A percentile compares a stretch with the other conserved stretches of the same genome.
Conservation (phyloP, 2,113 vertebrate species). For the Phylloscopus trochiloides region DNA sequence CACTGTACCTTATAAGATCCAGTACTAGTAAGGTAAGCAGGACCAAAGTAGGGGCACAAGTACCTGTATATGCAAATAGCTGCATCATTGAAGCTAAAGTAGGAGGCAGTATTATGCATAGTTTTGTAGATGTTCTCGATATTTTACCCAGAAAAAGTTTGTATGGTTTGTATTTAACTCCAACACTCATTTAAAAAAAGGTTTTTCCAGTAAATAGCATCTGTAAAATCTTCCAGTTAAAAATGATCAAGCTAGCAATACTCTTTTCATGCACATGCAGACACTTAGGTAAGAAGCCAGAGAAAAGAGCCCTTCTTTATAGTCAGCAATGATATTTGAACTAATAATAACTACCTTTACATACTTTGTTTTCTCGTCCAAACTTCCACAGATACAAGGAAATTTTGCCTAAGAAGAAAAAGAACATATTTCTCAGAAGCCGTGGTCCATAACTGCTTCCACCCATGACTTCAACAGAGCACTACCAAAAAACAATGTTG, state of each 20-base stretch:
- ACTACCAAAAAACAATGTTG: neutral
- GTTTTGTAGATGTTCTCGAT: neutral
- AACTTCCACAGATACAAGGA: neutral
- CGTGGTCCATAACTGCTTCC: neutral
- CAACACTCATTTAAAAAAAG: accelerated
- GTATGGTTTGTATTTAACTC: neutral
- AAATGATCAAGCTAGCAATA: neutral
- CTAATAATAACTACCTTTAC: neutral
- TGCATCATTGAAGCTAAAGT: neutral
- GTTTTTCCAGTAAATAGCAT: neutral
- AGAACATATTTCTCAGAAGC: neutral
- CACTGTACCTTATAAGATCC: neutral
- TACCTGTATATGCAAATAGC: accelerated
- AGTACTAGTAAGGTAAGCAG: neutral
- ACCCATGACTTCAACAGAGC: neutral
- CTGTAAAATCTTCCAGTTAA: neutral
- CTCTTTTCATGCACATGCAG: neutral
- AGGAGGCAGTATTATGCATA: neutral
- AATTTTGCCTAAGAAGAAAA: neutral
- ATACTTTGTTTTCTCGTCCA: neutral
- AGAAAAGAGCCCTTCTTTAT: neutral
- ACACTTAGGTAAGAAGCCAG: neutral
- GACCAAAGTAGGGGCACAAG: neutral
- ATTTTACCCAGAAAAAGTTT: neutral
- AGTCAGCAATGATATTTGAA: neutral